phyloP scores from a whole-genome alignment of 2,113 vertebrate genomes.

The Desmodus rotundus region DNA sequence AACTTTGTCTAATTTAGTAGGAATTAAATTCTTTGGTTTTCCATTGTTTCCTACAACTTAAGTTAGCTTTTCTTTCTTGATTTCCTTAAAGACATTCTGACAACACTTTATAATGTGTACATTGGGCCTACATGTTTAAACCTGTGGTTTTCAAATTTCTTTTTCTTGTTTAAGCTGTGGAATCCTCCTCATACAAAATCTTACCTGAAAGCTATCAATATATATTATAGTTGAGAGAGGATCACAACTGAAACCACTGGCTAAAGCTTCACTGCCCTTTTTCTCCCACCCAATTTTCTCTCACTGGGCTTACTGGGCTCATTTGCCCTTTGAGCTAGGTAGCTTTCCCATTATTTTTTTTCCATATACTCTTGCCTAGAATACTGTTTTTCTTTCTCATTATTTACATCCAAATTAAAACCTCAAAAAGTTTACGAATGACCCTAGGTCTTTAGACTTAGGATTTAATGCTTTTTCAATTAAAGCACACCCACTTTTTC shows the following conservation, averaged over 20 bases:
- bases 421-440: neutral
- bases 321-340: neutral
- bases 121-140: neutral
- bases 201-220: neutral
- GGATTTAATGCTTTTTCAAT: neutral
- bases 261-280: neutral
- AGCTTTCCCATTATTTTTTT: neutral
- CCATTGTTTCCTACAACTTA: neutral
- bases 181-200: conserved; percentile 13
- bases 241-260: neutral
- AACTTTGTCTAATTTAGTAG: neutral
- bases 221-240: neutral
- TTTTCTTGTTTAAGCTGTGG: neutral
- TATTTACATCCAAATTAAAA: conserved; percentile 36
- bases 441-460: neutral
- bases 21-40: conserved; percentile 26
- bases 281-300: neutral
- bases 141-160: neutral
- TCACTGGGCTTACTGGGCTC: neutral
- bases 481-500: neutral
- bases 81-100: conserved; percentile 22
- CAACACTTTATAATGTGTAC: neutral
- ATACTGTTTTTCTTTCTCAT: neutral
- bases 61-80: neutral
- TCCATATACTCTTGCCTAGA: neutral